Evolutionary conservation across 2,888 invertebrate species (phyloP).

Genomic region (Julus scanicus): DNA sequence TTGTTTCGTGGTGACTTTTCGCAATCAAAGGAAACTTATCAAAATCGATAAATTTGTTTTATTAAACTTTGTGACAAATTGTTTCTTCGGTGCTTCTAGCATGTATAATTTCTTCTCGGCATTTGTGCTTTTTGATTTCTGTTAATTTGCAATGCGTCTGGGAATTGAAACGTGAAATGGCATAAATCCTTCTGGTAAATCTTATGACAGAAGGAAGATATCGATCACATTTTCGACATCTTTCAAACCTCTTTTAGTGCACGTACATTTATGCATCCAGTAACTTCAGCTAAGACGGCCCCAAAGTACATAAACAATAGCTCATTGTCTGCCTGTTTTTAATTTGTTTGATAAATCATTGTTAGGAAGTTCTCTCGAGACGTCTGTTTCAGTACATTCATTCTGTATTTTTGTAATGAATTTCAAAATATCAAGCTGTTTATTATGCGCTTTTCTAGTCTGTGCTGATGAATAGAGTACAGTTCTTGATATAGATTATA

Average conservation of each 20-base stretch:
- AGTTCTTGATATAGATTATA: background rate
- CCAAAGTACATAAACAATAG: background rate
- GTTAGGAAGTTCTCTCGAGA: conserved; percentile 33
- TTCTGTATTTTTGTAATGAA: background rate
- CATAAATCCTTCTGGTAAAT: background rate
- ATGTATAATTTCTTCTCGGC: background rate
- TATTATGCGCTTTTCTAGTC: conserved; percentile 10
- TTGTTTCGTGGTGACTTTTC: too few relatives aligned
- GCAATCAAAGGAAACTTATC: background rate
- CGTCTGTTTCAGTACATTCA: background rate
- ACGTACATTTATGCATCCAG: background rate
- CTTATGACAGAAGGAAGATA: conserved; percentile 1
- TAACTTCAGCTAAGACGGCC: background rate
- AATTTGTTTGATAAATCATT: conserved; percentile 33
- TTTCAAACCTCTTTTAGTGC: background rate
- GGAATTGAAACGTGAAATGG: conserved; percentile 19
- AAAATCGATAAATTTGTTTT: background rate
- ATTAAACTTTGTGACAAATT: background rate
- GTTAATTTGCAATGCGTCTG: background rate
- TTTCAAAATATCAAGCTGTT: conserved; percentile 5
- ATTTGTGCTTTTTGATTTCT: conserved; percentile 8
- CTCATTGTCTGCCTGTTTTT: conserved; percentile 17
- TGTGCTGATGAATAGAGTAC: background rate
- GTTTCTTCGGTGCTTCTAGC: background rate
- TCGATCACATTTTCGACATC: conserved; percentile 19